Percentiles rank a stretch among this genome's conserved stretches.
These are phyloP conservation scores for Caranx melampygus DNA, from an alignment of 2,113 vertebrate species.

Conservation along the genomic window DNA sequence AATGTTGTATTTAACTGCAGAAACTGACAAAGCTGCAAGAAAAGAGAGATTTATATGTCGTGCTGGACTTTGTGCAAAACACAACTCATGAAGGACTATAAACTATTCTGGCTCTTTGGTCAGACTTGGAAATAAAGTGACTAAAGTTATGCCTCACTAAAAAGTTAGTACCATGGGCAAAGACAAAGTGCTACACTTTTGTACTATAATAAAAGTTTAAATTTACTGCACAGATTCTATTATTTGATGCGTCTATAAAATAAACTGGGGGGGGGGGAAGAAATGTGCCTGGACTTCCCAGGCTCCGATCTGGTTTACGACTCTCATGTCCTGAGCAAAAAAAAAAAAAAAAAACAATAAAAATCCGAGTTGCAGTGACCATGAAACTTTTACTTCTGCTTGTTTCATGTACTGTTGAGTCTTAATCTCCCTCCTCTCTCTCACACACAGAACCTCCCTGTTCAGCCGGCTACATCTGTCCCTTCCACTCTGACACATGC, in stretches of 20 bases:
- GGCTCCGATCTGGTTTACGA: conserved; percentile 11
- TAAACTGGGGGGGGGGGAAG: not conserved
- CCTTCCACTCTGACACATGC: conserved; percentile 34
- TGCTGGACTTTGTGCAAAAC: not conserved
- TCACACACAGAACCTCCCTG: conserved; percentile 46
- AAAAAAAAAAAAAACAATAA: conserved; percentile 15
- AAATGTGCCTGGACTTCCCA: not conserved
- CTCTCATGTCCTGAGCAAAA: conserved; percentile 3
- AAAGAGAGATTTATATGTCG: not conserved
- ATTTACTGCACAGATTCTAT: not conserved
- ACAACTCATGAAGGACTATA: not conserved
- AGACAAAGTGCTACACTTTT: not conserved
- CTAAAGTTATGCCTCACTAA: not conserved
- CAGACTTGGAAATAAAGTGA: not conserved
- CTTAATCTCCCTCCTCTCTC: conserved; percentile 47
- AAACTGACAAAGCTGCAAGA: too few species aligned
- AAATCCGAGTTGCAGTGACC: conserved; percentile 29
- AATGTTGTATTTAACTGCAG: not conserved
- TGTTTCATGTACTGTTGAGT: conserved; percentile 34
- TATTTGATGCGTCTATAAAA: not conserved
- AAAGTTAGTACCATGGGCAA: not conserved
- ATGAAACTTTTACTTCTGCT: conserved; percentile 47
- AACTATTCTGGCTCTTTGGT: not conserved
- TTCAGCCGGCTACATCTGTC: conserved; percentile 62
- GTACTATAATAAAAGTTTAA: not conserved